phyloP scores from a whole-genome alignment of 2,888 invertebrate species.

The Apodemia zela region DNA sequence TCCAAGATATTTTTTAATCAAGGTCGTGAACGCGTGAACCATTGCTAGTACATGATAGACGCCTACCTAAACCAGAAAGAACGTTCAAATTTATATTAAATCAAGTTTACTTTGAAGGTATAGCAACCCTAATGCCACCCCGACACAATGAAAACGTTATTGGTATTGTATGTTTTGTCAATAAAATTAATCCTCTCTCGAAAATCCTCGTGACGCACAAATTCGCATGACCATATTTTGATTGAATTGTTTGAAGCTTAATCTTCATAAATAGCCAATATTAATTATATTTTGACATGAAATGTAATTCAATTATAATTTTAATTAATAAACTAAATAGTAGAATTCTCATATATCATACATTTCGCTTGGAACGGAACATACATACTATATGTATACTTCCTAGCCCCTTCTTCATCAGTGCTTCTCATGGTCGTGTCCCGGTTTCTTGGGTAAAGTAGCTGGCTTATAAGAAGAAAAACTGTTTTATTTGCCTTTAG shows the following conservation, averaged over 20 bases:
- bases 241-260: conserved; percentile 69
- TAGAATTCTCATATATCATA: background rate
- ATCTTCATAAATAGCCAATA: conserved; percentile 66
- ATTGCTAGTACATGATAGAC: too few relatives aligned
- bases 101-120: background rate
- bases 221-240: conserved; percentile 56
- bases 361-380: too few relatives aligned
- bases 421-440: too few relatives aligned
- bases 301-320: conserved; percentile 23
- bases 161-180: conserved; percentile 56
- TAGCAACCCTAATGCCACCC: conserved; percentile 27
- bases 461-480: too few relatives aligned
- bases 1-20: too few relatives aligned
- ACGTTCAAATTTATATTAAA: background rate
- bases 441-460: too few relatives aligned
- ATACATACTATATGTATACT: too few relatives aligned
- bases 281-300: conserved; percentile 44
- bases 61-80: too few relatives aligned
- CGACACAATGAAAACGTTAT: conserved; percentile 50
- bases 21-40: too few relatives aligned
- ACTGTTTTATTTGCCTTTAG: too few relatives aligned
- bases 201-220: conserved; percentile 51
- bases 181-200: conserved; percentile 65
- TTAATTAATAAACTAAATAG: background rate
- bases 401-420: too few relatives aligned